Evolutionary conservation across 1,140 invertebrate genomes (phyloP).

Genomic region (Lerema accius): DNA sequence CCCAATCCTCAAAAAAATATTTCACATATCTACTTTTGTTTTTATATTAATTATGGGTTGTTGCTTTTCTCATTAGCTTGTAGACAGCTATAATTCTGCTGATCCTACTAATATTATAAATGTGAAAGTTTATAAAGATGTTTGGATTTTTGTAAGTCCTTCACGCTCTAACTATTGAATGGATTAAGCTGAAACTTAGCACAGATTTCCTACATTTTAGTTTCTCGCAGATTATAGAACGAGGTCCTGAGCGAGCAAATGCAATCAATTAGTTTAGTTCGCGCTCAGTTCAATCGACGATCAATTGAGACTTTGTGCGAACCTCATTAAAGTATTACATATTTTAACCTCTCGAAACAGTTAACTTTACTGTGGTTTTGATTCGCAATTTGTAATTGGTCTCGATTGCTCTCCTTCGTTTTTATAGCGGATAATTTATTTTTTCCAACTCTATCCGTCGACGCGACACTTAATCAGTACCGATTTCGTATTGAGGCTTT

Average conservation of each 20-base stretch:
- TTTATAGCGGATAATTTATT: slow-evolving; percentile 32
- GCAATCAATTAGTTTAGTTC: slow-evolving; percentile 66
- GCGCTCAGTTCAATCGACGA: slow-evolving; percentile 36
- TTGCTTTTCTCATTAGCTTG: too few relatives aligned
- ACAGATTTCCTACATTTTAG: background rate
- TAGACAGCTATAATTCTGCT: too few relatives aligned
- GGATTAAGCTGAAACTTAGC: too few relatives aligned
- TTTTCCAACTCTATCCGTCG: slow-evolving; percentile 31
- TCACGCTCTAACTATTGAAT: too few relatives aligned
- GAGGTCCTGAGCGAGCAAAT: slow-evolving; percentile 38
- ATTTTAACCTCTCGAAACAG: slow-evolving; percentile 46
- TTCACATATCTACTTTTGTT: too few relatives aligned
- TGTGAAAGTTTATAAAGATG: too few relatives aligned
- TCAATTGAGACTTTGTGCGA: slow-evolving; percentile 44
- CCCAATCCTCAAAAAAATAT: too few relatives aligned
- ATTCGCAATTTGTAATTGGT: slow-evolving; percentile 35
- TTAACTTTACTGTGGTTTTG: slow-evolving; percentile 32
- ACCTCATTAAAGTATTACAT: slow-evolving; percentile 56
- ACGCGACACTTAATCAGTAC: slow-evolving; percentile 28
- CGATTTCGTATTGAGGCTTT: slow-evolving; percentile 25
- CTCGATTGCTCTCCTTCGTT: slow-evolving; percentile 31
- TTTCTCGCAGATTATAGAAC: background rate
- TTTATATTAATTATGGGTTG: too few relatives aligned
- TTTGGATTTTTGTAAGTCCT: too few relatives aligned
- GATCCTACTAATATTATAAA: too few relatives aligned